Conservation (phyloP, 2,113 vertebrate species). For the Taxidea taxus region DNA sequence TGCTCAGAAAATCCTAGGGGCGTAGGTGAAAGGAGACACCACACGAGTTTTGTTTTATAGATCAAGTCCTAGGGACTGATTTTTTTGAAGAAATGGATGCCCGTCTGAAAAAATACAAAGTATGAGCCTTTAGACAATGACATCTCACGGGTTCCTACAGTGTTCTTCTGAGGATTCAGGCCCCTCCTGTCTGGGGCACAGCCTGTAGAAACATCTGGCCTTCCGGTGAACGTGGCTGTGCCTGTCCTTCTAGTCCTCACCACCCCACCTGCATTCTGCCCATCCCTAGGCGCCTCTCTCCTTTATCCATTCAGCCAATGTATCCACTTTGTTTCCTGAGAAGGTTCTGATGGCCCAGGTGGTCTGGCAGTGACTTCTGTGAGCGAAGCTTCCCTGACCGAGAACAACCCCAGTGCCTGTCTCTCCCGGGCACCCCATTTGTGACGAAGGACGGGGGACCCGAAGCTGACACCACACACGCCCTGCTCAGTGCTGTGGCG, state of each 20-base stretch:
- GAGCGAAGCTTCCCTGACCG: background rate
- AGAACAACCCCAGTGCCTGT: background rate
- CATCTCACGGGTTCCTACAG: accelerated
- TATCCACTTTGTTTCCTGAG: background rate
- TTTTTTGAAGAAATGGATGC: background rate
- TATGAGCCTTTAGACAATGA: background rate
- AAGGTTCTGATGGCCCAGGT: background rate
- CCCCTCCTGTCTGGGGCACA: background rate
- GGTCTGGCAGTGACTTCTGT: background rate
- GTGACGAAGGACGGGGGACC: background rate
- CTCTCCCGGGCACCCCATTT: accelerated
- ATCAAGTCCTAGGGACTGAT: background rate
- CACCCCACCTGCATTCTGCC: background rate
- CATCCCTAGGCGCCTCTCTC: background rate
- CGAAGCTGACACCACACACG: accelerated
- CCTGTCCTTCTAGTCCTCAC: background rate
- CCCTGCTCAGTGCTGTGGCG: accelerated
- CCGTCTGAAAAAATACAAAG: background rate
- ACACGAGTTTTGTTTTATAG: background rate
- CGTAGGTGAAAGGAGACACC: background rate
- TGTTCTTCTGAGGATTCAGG: background rate
- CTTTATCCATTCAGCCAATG: background rate
- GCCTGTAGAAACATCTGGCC: background rate
- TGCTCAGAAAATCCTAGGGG: no score
- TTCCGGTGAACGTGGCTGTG: accelerated